A percentile compares a stretch with the other conserved stretches of the same genome.
Conservation (phyloP, 2,888 invertebrate genomes). For the Rhagonycha lutea region DNA sequence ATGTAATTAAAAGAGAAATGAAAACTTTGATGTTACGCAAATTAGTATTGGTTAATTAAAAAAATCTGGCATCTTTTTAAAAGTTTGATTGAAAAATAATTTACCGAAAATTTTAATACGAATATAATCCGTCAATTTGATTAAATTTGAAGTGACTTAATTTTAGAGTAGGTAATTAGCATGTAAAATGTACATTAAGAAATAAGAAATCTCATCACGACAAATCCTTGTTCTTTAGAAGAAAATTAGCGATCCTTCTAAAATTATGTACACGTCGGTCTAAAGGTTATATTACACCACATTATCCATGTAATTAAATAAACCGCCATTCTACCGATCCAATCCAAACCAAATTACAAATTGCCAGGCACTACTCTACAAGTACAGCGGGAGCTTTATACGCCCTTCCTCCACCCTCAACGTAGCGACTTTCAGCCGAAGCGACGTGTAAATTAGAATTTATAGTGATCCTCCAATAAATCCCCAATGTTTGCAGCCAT, state of each 20-base stretch:
- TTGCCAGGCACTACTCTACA: conserved; percentile 27
- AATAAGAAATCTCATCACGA: neutral
- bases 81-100: neutral
- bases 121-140: neutral
- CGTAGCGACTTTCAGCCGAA: conserved; percentile 26
- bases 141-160: neutral
- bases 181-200: too few species aligned
- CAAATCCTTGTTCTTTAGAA: neutral
- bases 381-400: conserved; percentile 11
- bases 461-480: conserved; percentile 37
- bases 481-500: conserved; percentile 34
- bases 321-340: conserved; percentile 35
- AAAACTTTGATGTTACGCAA: neutral
- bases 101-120: neutral
- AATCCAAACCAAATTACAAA: conserved; percentile 40
- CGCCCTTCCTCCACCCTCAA: neutral
- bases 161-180: neutral
- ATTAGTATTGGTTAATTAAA: neutral
- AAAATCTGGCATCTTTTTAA: neutral
- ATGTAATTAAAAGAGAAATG: neutral
- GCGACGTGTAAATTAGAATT: conserved; percentile 41
- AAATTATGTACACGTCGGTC: conserved; percentile 7
- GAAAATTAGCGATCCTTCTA: neutral
- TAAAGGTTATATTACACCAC: conserved; percentile 32
- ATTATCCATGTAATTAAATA: conserved; percentile 41